These are phyloP conservation scores for Morinoia aosen DNA, from an alignment of 2,888 invertebrate species.

Conservation along the genomic window DNA sequence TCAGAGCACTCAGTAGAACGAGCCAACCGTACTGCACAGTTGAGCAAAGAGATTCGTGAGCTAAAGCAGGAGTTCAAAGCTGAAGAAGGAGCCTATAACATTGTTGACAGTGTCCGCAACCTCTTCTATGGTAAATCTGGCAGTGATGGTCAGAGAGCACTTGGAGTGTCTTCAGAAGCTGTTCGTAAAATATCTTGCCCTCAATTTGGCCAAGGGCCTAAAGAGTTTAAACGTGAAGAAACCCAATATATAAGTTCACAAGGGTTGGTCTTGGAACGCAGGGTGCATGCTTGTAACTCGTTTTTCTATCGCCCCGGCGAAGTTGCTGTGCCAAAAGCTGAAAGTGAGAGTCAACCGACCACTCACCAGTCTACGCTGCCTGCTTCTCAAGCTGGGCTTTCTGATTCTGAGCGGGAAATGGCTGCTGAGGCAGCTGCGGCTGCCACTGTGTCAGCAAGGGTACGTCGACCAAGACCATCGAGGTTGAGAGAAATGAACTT, in stretches of 20 bases:
- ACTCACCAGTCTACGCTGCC: not conserved
- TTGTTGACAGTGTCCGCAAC: constrained; percentile 27
- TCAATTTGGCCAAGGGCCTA: not conserved
- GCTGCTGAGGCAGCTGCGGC: constrained; percentile 18
- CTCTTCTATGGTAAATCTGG: constrained; percentile 18
- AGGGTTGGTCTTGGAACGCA: constrained; percentile 28
- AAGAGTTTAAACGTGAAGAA: not conserved
- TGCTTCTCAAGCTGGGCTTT: not conserved
- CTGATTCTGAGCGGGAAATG: not conserved
- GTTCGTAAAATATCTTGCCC: constrained; percentile 5
- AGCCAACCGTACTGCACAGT: not conserved
- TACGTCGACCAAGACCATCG: constrained; percentile 58
- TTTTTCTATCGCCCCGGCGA: constrained; percentile 21
- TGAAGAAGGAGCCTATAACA: not conserved
- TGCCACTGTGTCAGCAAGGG: constrained; percentile 7
- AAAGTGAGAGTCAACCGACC: not conserved
- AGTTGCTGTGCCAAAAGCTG: not conserved
- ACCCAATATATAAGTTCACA: constrained; percentile 20
- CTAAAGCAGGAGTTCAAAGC: not conserved
- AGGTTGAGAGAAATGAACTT: constrained; percentile 65
- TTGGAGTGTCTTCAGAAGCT: not conserved
- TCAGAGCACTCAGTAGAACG: not conserved
- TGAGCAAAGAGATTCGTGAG: not conserved
- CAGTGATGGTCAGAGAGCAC: not conserved
- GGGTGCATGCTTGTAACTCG: not conserved